Base-by-base conservation (phyloP, 2,113 vertebrate species). In the Myotis davidii region DNA sequence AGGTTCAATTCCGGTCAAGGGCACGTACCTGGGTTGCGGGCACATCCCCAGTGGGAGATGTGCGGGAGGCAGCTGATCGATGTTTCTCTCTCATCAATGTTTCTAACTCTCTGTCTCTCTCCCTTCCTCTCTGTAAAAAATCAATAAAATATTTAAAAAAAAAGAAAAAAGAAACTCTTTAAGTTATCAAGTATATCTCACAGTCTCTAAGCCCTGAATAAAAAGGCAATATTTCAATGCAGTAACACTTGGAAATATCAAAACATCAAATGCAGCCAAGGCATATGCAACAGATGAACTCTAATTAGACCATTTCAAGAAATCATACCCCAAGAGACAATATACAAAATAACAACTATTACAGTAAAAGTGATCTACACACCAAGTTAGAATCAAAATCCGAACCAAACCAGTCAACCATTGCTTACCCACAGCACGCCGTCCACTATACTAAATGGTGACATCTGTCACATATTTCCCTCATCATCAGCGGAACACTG, bases 221-320 rank as follows among this genome's bases (percentile, higher is more conserved):
- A 85, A 78, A 85, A 93, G 70, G 21, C 65, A 65, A 0, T 34
- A 54, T 50, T 93, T 54, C 82, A 84, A 74, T 18, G 14, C n/a
- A 76, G 7, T 77, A 85, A 54, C 50, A 61, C 59, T 70, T 54
- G 6, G 56, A 90, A 90, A 74, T 52, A 70, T 81, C 56, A 93
- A 70, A 95, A 87, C 79, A 86, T 48, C 94, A 94, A 95, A 83
- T 34, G 34, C 42, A 96, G 82, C 32, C 76, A 91, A 81, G 34
- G 25, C 18, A 90, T 94, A 95, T 1, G 18, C 21, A 89, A 34
- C 16, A 73, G 14, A 86, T 69, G 4, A 61, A 74, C 48, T 45
- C 74, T 34, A 76, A 73, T 77, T 69, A 73, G 82, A 84, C 21
- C 54, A 70, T 17, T 77, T 81, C 82, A 92, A 92, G 34, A 93